These are phyloP conservation scores for Sebastes minor DNA, from an alignment of 2,797 vertebrate genomes.

Conservation along the genomic window DNA sequence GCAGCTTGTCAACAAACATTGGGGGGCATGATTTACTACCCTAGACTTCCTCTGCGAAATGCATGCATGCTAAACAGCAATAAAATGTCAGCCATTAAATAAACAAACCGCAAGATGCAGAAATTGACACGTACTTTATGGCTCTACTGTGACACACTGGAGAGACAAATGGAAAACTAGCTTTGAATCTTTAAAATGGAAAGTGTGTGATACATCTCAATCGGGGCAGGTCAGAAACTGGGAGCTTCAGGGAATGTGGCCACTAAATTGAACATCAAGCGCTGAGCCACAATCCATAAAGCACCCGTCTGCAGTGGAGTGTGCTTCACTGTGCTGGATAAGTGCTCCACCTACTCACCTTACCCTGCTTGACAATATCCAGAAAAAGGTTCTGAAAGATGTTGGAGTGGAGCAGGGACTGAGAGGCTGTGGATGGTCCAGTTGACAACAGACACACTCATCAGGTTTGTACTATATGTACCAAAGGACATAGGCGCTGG, in stretches of 20 bases:
- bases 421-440: not conserved
- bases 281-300: constrained; percentile 36
- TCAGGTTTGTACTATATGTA: not conserved
- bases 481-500: not conserved
- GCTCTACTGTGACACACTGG: not conserved
- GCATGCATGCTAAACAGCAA: constrained; percentile 7
- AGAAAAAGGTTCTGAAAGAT: constrained; percentile 19
- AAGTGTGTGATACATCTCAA: constrained; percentile 3
- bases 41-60: not conserved
- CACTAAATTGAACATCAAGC: constrained; percentile 37
- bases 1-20: constrained; percentile 10
- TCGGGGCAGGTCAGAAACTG: not conserved
- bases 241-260: constrained; percentile 21
- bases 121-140: not conserved
- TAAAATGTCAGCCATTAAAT: constrained; percentile 2
- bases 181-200: not conserved
- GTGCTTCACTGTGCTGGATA: constrained; percentile 27
- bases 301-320: constrained; percentile 30
- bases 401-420: not conserved
- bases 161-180: not conserved
- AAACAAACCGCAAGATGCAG: not conserved
- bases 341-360: constrained; percentile 37
- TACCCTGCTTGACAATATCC: constrained; percentile 10
- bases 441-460: not conserved
- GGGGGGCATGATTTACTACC: not conserved